These are phyloP conservation scores for Pollenia angustigena DNA, from an alignment of 2,888 invertebrate species.

Conservation along the genomic window DNA sequence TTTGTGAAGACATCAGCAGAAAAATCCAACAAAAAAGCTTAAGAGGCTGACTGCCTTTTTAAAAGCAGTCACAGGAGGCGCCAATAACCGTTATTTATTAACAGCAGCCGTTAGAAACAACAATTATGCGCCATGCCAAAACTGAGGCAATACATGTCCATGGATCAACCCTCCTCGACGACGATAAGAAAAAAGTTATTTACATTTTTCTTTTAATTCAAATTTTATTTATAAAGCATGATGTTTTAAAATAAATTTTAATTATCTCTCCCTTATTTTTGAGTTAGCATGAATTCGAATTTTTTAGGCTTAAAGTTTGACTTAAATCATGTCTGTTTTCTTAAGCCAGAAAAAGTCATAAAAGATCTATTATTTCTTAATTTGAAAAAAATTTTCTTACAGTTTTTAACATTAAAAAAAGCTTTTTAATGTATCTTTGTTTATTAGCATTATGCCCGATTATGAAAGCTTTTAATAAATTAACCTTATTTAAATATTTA, in stretches of 20 bases:
- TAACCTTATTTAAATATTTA: too few relatives aligned
- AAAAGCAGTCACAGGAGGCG: slow-evolving; percentile 12
- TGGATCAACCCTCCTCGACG: slow-evolving; percentile 83
- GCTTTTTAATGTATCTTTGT: background rate
- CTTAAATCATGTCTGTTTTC: too few relatives aligned
- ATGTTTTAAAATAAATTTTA: background rate
- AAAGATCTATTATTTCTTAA: too few relatives aligned
- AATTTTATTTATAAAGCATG: slow-evolving; percentile 14
- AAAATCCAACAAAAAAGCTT: slow-evolving; percentile 9
- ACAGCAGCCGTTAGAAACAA: slow-evolving; percentile 69
- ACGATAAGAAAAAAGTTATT: slow-evolving; percentile 84
- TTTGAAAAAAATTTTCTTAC: too few relatives aligned
- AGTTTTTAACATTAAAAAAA: slow-evolving; percentile 3
- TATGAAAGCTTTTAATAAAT: slow-evolving; percentile 1
- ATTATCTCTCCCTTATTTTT: too few relatives aligned
- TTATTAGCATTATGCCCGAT: slow-evolving; percentile 10
- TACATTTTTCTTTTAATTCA: slow-evolving; percentile 49
- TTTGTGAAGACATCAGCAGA: background rate
- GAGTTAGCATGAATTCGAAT: too few relatives aligned
- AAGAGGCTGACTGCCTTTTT: background rate
- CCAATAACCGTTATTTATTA: slow-evolving; percentile 1
- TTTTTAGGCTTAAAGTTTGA: too few relatives aligned
- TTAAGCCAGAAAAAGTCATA: too few relatives aligned
- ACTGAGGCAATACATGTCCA: slow-evolving; percentile 92
- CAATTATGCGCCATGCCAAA: slow-evolving; percentile 89